Percentiles rank a stretch among this genome's conserved stretches.
Conservation (phyloP, 2,113 vertebrate species). For the Campylomormyrus numenius region DNA sequence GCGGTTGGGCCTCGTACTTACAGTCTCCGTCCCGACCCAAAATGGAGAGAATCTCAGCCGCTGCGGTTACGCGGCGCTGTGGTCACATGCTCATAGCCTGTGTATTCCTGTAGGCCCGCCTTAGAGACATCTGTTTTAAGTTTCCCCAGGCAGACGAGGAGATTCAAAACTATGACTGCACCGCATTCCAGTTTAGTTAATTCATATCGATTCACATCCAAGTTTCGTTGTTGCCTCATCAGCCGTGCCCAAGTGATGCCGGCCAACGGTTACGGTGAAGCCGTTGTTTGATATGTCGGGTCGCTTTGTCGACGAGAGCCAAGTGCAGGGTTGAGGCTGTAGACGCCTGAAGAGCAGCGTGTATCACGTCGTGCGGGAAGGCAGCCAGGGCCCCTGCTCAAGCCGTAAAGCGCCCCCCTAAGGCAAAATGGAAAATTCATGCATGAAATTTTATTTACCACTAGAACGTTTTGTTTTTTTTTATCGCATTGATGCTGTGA, state of each 20-base stretch:
- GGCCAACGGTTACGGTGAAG: not conserved
- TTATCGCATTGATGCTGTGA: not conserved
- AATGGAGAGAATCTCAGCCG: not conserved
- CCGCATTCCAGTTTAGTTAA: not conserved
- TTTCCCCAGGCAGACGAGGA: not conserved
- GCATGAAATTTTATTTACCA: not conserved
- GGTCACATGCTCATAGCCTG: not conserved
- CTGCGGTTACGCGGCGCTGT: not conserved
- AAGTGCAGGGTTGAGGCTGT: not conserved
- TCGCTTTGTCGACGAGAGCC: not conserved
- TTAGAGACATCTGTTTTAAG: not conserved
- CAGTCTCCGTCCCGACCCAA: not conserved
- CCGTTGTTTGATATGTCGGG: not conserved
- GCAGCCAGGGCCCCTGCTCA: conserved; percentile 25
- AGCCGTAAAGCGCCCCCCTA: not conserved
- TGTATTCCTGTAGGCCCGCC: not conserved
- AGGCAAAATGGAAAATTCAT: not conserved
- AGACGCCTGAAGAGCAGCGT: conserved; percentile 19
- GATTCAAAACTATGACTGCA: not conserved
- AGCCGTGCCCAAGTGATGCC: not conserved
- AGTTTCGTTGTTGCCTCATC: not conserved
- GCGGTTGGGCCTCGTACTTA: not conserved
- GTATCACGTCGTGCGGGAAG: conserved; percentile 40
- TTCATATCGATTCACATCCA: not conserved
- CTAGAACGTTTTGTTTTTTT: not conserved